Conservation (phyloP, 2,113 vertebrate species). For the Pedionomus torquatus region DNA sequence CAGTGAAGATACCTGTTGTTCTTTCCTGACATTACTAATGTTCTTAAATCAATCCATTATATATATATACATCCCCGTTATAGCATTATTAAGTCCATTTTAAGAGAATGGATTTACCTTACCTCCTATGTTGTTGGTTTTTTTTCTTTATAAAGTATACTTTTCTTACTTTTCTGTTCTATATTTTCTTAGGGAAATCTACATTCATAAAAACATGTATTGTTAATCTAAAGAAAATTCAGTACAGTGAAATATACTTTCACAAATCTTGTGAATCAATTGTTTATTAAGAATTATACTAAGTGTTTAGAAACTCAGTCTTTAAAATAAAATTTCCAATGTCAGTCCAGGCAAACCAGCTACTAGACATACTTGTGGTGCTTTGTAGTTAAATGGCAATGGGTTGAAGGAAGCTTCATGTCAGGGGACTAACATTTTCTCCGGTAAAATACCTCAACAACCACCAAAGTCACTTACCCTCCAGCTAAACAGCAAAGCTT, state of each 20-base stretch:
- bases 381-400: neutral
- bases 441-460: neutral
- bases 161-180: neutral
- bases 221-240: neutral
- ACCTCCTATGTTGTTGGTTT: neutral
- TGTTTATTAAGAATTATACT: neutral
- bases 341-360: neutral
- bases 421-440: constrained; percentile 2
- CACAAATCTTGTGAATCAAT: neutral
- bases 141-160: neutral
- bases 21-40: neutral
- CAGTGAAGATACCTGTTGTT: neutral
- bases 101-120: neutral
- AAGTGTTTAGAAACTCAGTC: neutral
- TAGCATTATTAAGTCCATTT: neutral
- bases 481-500: constrained; percentile 42
- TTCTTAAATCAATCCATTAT: neutral
- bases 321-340: neutral
- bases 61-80: neutral
- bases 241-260: neutral
- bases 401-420: neutral
- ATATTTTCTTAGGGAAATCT: neutral
- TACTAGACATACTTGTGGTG: neutral
- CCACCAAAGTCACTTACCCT: constrained; percentile 51
- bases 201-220: neutral